Evolutionary conservation across 2,797 vertebrate species (phyloP).

Genomic region (Rhabdophis nuchalis): DNA sequence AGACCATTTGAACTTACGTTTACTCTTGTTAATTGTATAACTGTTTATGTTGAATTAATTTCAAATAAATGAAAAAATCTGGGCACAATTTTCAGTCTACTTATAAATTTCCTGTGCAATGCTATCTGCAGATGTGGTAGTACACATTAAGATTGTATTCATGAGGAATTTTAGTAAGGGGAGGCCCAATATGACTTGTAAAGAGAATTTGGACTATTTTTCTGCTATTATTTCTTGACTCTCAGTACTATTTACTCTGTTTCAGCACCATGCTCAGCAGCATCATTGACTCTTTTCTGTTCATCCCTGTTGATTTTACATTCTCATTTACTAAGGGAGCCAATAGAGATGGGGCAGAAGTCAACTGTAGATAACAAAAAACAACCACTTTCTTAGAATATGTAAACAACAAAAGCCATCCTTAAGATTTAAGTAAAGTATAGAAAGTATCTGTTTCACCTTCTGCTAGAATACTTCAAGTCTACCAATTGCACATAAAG

Average conservation of each 20-base stretch:
- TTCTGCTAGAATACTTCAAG: not conserved
- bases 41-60: not conserved
- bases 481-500: not conserved
- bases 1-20: not conserved
- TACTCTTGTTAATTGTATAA: not conserved
- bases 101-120: not conserved
- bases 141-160: not conserved
- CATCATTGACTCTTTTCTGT: not conserved
- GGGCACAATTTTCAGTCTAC: not conserved
- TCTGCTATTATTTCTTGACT: not conserved
- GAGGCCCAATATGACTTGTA: not conserved
- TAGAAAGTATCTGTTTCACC: not conserved
- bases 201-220: not conserved
- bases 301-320: not conserved
- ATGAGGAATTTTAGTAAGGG: not conserved
- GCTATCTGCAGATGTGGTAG: not conserved
- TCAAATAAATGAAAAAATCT: not conserved
- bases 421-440: not conserved
- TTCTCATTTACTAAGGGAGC: not conserved
- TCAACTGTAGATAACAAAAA: not conserved
- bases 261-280: not conserved
- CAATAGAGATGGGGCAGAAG: not conserved
- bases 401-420: not conserved
- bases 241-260: not conserved
- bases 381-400: not conserved